Conservation (phyloP, 2,888 invertebrate genomes). For the Oligia latruncula region DNA sequence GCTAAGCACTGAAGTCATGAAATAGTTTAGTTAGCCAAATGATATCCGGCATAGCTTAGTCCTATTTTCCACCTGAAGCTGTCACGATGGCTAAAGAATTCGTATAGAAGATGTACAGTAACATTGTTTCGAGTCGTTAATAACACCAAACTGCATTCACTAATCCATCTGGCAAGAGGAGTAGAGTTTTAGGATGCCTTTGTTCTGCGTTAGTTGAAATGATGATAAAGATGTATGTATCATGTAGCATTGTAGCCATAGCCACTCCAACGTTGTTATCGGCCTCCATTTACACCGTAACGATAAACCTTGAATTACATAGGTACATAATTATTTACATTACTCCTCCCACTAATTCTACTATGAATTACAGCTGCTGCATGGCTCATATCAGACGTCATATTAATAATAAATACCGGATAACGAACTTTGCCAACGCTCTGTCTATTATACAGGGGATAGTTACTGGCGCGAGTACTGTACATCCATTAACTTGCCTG, state of each 20-base stretch:
- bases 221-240: not conserved
- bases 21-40: not conserved
- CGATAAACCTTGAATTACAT: constrained; percentile 42
- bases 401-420: constrained; percentile 62
- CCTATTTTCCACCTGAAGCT: not conserved
- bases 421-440: constrained; percentile 57
- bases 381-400: constrained; percentile 56
- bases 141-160: not conserved
- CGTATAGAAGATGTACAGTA: not conserved
- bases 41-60: no score
- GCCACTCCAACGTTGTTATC: not conserved
- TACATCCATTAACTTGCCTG: constrained; percentile 23
- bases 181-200: not conserved
- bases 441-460: constrained; percentile 25
- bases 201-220: not conserved
- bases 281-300: constrained; percentile 12
- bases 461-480: constrained; percentile 40
- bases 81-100: not conserved
- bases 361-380: constrained; percentile 44
- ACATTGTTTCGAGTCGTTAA: not conserved
- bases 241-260: not conserved
- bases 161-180: not conserved
- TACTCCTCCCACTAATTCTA: constrained; percentile 46
- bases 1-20: no score
- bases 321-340: constrained; percentile 47